Base-by-base conservation (phyloP, 92 coral and sea anemone genomes). In the Zoanthus gigantus region DNA sequence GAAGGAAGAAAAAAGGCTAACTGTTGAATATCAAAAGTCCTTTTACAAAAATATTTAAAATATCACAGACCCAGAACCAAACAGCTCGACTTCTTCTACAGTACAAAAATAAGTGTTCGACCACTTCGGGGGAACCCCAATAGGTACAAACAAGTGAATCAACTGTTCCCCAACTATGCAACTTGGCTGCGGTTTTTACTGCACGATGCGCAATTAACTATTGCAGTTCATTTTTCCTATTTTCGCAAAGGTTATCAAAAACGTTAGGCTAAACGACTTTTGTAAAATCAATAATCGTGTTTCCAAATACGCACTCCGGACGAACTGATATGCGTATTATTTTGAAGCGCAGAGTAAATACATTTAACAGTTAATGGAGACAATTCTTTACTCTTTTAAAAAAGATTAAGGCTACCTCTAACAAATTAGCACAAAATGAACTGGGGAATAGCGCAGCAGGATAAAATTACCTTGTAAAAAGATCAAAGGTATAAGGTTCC, bases 1-100 rank as follows among this genome's bases (percentile, higher is more conserved):
- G n/a, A 60, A 16, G 32, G 83, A 4, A 78, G 17, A 45, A 78
- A 78, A 34, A 78, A 78, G 6, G 83, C 50, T 0, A 34, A 44
- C 4, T 15, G 4, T 12, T 11, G 54, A 2, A 34, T 66, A 66
- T 66, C 72, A 29, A 66, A 66, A 18, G 37, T 29, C 13, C 37
- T 66, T 18, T 66, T 4, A 18, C 72, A 66, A 66, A 18, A 0
- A n/a, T 14, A 0, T 34, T 7, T 15, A 58, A 8, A 16, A 34
- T 7, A 9, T 34, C 2, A 8, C 72, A 18, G 8, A 9, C 72
- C 34, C 37, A 66, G 42, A 66, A 66, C 72, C 72, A 66, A 0
- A 78, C 69, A 0, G 2, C 29, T 14, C 30, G 44, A 10, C 31
- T 57, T 15, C 83, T 16, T 2, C 50, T 37, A 12, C 72, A 78